Evolutionary conservation across 2,797 vertebrate species (phyloP), one percentile per base, ranked within the genome.

Genomic region (Zalophus californianus): DNA sequence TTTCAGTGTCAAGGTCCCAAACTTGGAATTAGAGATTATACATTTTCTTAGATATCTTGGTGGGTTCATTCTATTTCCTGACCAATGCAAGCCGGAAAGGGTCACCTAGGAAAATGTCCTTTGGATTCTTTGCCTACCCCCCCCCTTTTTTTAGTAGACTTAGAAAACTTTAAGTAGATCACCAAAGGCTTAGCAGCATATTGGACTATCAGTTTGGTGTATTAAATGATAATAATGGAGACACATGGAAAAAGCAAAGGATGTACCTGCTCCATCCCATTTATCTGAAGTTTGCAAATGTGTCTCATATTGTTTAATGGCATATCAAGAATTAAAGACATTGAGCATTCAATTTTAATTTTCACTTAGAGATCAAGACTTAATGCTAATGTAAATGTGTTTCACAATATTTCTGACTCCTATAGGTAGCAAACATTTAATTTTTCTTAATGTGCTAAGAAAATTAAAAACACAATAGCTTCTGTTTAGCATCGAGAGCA

Each of bases 301-400:
- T 52, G n/a, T 50, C 21, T 86, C 41, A 60, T 83, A 70, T 86
- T 93, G 79, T 72, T 96, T 86, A 94, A 94, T 21, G 79, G 62
- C 58, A 60, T 35, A 84, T 70, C 58, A 72, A 96, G 79, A 95
- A 70, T 84, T 29, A 96, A 91, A 97, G n/a, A 77, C 12, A 70
- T 64, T 41, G 68, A 90, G 23, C 38, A 62, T 90, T 92, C 96
- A 73, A 52, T 73, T 92, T 96, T 95, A 91, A 94, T 91, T 97
- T 84, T 54, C 68, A 73, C 32, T 77, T 68, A 41, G 79, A 38
- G 13, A 86, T 60, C 91, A 80, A 80, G 38, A 79, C 25, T 87
- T 90, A 73, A 21, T 78, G 25, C 9, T 94, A 86, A 7, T 91
- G 52, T 56, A 78, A 86, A 75, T 80, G 23, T 50, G 10, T 70